Base-by-base conservation (phyloP, 37 sponge, comb jelly and placozoan species). In the Beroe ovata region DNA sequence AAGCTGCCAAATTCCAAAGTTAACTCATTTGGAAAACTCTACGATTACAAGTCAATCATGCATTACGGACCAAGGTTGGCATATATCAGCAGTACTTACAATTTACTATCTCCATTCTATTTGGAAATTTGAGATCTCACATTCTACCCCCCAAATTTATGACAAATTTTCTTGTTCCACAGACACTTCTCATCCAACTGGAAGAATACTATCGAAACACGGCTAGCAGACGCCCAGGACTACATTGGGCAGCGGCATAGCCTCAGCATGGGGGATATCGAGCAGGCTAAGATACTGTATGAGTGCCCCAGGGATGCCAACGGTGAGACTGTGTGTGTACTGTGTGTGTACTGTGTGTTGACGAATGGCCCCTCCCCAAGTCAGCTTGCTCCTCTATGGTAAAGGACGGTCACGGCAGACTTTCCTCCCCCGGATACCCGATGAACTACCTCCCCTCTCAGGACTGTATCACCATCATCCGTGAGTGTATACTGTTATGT, bases 401-500 rank as follows among this genome's bases (percentile, higher is more conserved):
- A 1, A 66, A 66, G 35, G 36, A 66, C 32, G 30, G 69, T 18
- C 1, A 19, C 25, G 69, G 69, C 29, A 30, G 84, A 1, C 36
- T 77, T 23, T 21, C 54, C 8, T 42, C 84, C 1, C 84, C 84
- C 25, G n/a, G n/a, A 1, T 77, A 77, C 38, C 84, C 84, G 21
- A 23, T 42, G 4, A 39, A 16, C 47, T 39, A 42, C 28, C 38
- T 21, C 16, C 11, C 42, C n/a, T 42, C 0, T 22, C 11, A 42
- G 84, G 84, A 77, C n/a, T 77, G 84, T 25, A 36, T 42, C 41
- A 77, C 84, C 28, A 4, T 77, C 23, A 77, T 77, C n/a, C 84
- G 84, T 77, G 41, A 40, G 84, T 77, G n/a, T n/a, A n/a, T n/a
- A n/a, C n/a, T n/a, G n/a, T n/a, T n/a, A n/a, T n/a, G n/a, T n/a